Evolutionary conservation across 2,888 invertebrate species (phyloP).

Genomic region (Hypolimnas misippus): DNA sequence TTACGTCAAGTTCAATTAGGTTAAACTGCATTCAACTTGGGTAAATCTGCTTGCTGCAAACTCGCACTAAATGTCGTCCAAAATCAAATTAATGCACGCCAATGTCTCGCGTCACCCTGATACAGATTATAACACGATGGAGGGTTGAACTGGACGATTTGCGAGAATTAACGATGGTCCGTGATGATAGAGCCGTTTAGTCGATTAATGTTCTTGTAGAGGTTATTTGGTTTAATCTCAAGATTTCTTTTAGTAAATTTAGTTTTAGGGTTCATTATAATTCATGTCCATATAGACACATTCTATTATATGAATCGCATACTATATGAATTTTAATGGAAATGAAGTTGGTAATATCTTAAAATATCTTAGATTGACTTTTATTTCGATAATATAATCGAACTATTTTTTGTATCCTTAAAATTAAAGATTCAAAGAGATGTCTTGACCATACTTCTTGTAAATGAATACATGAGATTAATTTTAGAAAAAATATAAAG

Average conservation of each 20-base stretch:
- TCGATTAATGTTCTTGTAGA: conserved; percentile 13
- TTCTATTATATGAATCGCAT: too few relatives aligned
- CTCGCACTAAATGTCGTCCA: conserved; percentile 49
- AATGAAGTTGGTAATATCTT: too few relatives aligned
- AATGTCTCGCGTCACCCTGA: conserved; percentile 38
- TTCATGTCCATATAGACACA: too few relatives aligned
- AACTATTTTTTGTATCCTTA: too few relatives aligned
- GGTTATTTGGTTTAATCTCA: not conserved
- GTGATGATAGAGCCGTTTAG: conserved; percentile 23
- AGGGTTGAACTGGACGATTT: conserved; percentile 21
- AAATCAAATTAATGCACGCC: conserved; percentile 51
- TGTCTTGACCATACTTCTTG: too few relatives aligned
- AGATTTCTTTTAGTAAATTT: not conserved
- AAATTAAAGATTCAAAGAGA: too few relatives aligned
- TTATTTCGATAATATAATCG: too few relatives aligned
- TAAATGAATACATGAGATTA: too few relatives aligned
- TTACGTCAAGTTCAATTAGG: not conserved
- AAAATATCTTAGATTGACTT: too few relatives aligned
- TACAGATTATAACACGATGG: conserved; percentile 34
- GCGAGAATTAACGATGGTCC: conserved; percentile 18
- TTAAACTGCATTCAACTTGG: not conserved
- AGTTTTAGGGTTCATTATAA: too few relatives aligned
- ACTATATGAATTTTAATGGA: too few relatives aligned
- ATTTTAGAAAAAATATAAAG: too few relatives aligned
- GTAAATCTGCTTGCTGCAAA: conserved; percentile 15